phyloP scores from a whole-genome alignment of 2,797 vertebrate genomes.

The Furcifer pardalis region DNA sequence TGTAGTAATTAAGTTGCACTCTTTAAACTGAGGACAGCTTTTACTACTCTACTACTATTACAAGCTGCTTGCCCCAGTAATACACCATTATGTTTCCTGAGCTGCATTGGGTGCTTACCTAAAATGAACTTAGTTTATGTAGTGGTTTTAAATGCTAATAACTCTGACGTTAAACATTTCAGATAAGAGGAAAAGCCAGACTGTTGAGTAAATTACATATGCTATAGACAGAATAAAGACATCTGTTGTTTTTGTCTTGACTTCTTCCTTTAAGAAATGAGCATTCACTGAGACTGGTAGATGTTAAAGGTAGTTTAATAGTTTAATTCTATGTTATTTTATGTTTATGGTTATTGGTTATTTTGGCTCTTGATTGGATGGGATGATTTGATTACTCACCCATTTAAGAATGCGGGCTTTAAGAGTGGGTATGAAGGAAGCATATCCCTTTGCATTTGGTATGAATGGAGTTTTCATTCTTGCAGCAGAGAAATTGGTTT shows the following conservation, averaged over 20 bases:
- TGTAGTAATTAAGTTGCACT: background rate
- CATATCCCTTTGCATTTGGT: background rate
- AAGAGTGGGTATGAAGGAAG: background rate
- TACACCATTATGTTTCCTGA: background rate
- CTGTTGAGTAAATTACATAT: conserved; percentile 15
- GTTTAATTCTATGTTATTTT: background rate
- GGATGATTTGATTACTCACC: background rate
- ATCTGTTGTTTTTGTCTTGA: conserved; percentile 25
- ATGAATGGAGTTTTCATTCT: background rate
- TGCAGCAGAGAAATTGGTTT: background rate
- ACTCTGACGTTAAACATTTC: conserved; percentile 8
- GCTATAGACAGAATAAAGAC: conserved; percentile 18
- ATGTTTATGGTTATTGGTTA: background rate
- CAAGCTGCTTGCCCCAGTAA: background rate
- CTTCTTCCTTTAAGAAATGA: conserved; percentile 6
- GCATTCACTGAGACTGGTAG: background rate
- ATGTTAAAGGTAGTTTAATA: background rate
- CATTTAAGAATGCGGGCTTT: background rate
- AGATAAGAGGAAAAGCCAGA: background rate
- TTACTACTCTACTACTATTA: background rate
- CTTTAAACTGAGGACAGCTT: background rate
- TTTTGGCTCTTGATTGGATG: background rate
- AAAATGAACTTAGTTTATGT: conserved; percentile 14
- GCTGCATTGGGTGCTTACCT: background rate
- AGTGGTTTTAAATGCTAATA: background rate